phyloP scores from a whole-genome alignment of 2,113 vertebrate genomes.

The Tetrax tetrax region DNA sequence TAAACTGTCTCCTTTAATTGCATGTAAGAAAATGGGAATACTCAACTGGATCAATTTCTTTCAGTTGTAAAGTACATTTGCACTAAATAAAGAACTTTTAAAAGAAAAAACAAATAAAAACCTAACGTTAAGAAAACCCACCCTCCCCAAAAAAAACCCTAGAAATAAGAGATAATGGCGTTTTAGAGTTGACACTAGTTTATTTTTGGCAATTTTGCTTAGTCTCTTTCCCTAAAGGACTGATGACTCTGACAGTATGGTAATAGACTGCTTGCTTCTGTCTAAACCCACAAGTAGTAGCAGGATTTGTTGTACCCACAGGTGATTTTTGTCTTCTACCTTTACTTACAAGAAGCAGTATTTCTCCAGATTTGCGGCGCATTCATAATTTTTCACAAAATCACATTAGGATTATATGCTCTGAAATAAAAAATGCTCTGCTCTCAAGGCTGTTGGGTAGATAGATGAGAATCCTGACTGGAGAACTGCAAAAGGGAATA shows the following conservation, averaged over 20 bases:
- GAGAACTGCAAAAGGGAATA: not conserved
- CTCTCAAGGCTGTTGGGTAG: slow-evolving; percentile 25
- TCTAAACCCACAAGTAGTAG: not conserved
- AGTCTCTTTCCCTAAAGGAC: not conserved
- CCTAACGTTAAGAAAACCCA: not conserved
- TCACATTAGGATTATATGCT: slow-evolving; percentile 35
- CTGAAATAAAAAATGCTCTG: slow-evolving; percentile 18
- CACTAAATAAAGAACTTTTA: not conserved
- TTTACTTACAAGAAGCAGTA: not conserved
- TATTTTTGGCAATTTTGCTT: not conserved
- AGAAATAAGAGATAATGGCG: not conserved
- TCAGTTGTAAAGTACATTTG: not conserved
- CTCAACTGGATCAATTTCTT: not conserved
- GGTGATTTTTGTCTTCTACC: slow-evolving; percentile 48
- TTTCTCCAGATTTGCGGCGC: slow-evolving; percentile 8
- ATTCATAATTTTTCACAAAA: slow-evolving; percentile 47
- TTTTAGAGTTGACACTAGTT: not conserved
- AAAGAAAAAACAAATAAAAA: not conserved
- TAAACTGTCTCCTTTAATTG: not conserved
- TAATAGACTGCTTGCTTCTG: not conserved
- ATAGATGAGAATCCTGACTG: not conserved
- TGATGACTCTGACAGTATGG: not conserved
- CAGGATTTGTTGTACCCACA: slow-evolving; percentile 17
- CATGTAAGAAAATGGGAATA: not conserved
- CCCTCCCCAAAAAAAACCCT: fast-evolving